Evolutionary conservation across 2,888 invertebrate genomes (phyloP).

Genomic region (Allygus modestus): DNA sequence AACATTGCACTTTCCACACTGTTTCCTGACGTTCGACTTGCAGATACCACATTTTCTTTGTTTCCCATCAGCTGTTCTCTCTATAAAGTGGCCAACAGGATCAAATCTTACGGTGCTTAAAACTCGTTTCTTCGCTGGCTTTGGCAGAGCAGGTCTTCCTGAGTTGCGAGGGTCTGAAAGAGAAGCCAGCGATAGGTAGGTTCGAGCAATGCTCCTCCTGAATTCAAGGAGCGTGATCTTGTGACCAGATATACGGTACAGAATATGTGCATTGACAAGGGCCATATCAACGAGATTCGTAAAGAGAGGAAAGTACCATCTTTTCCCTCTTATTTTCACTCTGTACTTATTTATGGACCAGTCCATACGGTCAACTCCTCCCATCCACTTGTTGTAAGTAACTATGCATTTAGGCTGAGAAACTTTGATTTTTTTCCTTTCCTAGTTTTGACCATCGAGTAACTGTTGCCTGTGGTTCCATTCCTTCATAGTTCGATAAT

Average conservation of each 20-base stretch:
- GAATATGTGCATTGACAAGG: conserved; percentile 25
- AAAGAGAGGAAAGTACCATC: conserved; percentile 23
- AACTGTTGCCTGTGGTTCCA: neutral
- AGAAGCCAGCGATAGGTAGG: neutral
- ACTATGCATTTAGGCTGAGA: neutral
- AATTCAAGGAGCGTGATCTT: neutral
- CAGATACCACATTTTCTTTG: conserved; percentile 4
- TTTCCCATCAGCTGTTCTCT: neutral
- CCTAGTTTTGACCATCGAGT: neutral
- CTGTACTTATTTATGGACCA: neutral
- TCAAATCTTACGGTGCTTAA: conserved; percentile 1
- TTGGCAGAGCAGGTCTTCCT: conserved; percentile 22
- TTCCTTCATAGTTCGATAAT: conserved; percentile 2
- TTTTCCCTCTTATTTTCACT: conserved; percentile 18
- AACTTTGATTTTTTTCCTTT: conserved; percentile 23
- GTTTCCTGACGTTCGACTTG: neutral
- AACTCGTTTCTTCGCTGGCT: neutral
- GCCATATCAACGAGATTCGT: neutral
- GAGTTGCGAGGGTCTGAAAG: neutral
- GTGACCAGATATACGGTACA: neutral
- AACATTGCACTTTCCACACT: conserved; percentile 1
- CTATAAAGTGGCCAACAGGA: conserved; percentile 3
- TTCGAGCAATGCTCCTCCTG: conserved; percentile 21
- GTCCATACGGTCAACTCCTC: neutral
- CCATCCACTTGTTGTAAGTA: conserved; percentile 11